phyloP scores from a whole-genome alignment of 2,888 invertebrate genomes.

The Mesorhabditis spiculigera region DNA sequence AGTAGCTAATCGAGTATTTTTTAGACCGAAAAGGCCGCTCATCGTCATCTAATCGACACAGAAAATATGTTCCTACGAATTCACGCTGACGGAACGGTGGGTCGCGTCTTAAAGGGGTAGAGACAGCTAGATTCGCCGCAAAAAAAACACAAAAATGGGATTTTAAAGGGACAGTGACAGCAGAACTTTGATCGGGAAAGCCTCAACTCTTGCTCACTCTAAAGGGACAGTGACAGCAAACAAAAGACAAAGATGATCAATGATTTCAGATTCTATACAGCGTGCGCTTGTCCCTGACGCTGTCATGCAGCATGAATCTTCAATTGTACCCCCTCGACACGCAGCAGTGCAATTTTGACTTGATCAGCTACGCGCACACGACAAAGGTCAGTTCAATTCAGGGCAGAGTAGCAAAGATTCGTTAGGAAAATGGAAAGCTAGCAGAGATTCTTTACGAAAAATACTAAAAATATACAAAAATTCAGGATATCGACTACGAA shows the following conservation, averaged over 20 bases:
- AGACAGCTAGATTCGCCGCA: background rate
- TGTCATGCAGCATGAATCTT: slow-evolving; percentile 44
- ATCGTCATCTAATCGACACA: slow-evolving; percentile 64
- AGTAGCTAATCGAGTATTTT: slow-evolving; percentile 62
- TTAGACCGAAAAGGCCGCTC: slow-evolving; percentile 94
- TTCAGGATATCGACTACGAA: slow-evolving; percentile 50
- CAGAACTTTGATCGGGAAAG: background rate
- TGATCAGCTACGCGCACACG: slow-evolving; percentile 98
- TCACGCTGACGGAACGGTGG: slow-evolving; percentile 76
- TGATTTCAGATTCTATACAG: slow-evolving; percentile 44
- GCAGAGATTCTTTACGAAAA: background rate
- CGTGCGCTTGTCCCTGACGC: slow-evolving; percentile 48
- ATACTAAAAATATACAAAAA: background rate
- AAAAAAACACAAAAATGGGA: background rate
- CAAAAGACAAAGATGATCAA: too few relatives aligned
- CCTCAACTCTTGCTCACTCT: background rate
- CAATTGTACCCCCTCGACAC: slow-evolving; percentile 81
- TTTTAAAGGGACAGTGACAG: too few relatives aligned
- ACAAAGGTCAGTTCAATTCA: slow-evolving; percentile 65
- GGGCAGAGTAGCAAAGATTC: too few relatives aligned
- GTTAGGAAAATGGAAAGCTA: too few relatives aligned
- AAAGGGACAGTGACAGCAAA: too few relatives aligned
- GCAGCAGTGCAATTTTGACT: slow-evolving; percentile 86
- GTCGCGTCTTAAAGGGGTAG: background rate
- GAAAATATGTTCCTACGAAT: slow-evolving; percentile 87